Evolutionary conservation across 1,140 invertebrate species (phyloP).

Genomic region (Calephelis virginiensis): DNA sequence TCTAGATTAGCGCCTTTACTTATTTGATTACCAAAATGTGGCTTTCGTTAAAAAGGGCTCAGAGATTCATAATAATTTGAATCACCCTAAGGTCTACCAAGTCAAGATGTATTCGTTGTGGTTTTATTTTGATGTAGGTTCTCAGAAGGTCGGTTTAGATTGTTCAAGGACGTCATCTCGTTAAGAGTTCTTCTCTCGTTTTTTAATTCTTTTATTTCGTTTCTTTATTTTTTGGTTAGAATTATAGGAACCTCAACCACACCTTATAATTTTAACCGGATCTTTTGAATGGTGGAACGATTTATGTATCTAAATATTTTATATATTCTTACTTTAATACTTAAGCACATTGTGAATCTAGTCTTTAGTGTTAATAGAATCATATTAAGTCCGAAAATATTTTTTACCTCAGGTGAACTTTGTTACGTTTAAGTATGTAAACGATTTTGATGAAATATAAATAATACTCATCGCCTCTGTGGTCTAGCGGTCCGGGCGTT

Average conservation of each 20-base stretch:
- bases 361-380: too few relatives aligned
- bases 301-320: too few relatives aligned
- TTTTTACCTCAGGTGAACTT: too few relatives aligned
- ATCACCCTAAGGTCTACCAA: slow-evolving; percentile 1
- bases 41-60: neutral
- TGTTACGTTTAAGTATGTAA: too few relatives aligned
- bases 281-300: neutral
- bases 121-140: slow-evolving; percentile 52
- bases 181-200: neutral
- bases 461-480: too few relatives aligned
- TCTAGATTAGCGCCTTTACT: too few relatives aligned
- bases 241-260: neutral
- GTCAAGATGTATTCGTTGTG: slow-evolving; percentile 17
- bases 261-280: neutral
- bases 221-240: neutral
- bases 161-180: slow-evolving; percentile 44
- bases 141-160: slow-evolving; percentile 48
- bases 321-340: too few relatives aligned
- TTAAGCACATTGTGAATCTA: too few relatives aligned
- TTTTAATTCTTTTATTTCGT: slow-evolving; percentile 2
- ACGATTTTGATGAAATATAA: too few relatives aligned
- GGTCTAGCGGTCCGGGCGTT: too few relatives aligned
- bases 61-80: neutral
- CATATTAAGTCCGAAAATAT: too few relatives aligned
- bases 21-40: too few relatives aligned